phyloP scores from a whole-genome alignment of 2,888 invertebrate genomes.

The Ceriagrion tenellum region DNA sequence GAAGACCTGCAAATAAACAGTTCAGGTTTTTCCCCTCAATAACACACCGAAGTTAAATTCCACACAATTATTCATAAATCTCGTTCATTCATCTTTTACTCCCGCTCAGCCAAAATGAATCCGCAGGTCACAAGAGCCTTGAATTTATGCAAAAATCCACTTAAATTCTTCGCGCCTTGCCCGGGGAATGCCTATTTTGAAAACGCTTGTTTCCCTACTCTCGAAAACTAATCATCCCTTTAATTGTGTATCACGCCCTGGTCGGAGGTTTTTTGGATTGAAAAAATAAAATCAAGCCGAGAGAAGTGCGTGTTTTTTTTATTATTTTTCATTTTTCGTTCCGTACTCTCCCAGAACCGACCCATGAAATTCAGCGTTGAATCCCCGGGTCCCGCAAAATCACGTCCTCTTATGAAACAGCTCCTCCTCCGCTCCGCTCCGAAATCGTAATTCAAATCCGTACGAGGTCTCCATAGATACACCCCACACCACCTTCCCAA shows the following conservation, averaged over 20 bases:
- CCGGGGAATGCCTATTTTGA: background rate
- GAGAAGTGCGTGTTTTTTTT: background rate
- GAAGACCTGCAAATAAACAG: no score
- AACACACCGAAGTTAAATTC: background rate
- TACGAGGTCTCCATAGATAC: background rate
- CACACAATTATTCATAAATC: background rate
- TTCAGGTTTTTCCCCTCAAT: no score
- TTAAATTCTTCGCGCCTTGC: background rate
- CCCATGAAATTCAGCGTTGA: background rate
- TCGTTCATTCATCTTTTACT: background rate
- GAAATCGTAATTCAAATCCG: constrained; percentile 9
- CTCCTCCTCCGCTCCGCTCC: background rate
- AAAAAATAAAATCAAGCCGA: background rate
- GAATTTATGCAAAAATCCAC: constrained; percentile 9
- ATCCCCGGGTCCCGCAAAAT: background rate
- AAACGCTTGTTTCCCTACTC: background rate
- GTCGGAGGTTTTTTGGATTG: background rate
- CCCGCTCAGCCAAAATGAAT: background rate
- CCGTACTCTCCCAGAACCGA: background rate
- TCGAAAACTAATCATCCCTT: constrained; percentile 18
- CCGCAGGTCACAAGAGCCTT: background rate
- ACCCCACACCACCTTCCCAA: no score
- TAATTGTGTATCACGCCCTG: constrained; percentile 2
- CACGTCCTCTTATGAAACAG: constrained; percentile 16
- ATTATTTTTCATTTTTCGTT: background rate